Percentiles rank a stretch among this genome's conserved stretches.
Conservation (phyloP, 2,888 invertebrate genomes). For the Epiblema foenella region DNA sequence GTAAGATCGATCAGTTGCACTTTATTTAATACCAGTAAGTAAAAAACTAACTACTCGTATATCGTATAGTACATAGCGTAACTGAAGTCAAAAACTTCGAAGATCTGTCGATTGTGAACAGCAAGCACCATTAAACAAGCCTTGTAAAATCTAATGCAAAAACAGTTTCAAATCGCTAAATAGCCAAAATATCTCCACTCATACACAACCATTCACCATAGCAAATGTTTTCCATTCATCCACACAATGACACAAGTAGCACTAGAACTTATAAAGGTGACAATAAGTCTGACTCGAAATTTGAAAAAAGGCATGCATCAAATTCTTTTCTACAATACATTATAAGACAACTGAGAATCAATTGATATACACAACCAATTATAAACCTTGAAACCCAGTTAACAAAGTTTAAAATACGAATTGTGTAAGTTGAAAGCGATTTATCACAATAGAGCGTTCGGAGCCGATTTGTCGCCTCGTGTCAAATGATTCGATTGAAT, state of each 20-base stretch:
- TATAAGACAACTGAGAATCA: conserved; percentile 70
- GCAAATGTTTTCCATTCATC: conserved; percentile 67
- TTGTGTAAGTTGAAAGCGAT: conserved; percentile 33
- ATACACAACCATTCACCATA: conserved; percentile 71
- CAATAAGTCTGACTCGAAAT: conserved; percentile 65
- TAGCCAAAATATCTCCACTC: conserved; percentile 57
- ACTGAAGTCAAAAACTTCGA: neutral
- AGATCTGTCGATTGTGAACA: neutral
- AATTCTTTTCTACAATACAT: conserved; percentile 69
- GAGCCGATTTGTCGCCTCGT: conserved; percentile 78
- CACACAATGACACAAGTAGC: conserved; percentile 67
- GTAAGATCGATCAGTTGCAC: no score
- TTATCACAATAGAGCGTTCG: conserved; percentile 48
- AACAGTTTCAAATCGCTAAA: conserved; percentile 51
- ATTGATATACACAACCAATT: conserved; percentile 30
- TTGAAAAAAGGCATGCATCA: conserved; percentile 71
- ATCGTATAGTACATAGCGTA: no score
- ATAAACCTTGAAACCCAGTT: neutral
- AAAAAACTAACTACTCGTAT: no score
- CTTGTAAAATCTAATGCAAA: conserved; percentile 22
- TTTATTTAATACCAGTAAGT: no score
- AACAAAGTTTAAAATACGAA: conserved; percentile 22
- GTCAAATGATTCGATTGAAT: conserved; percentile 69
- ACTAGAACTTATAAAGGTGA: conserved; percentile 60
- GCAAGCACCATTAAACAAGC: conserved; percentile 26